Evolutionary conservation across 2,797 vertebrate species (phyloP), one percentile per base, ranked within the genome.

Genomic region (Tangara arthus): DNA sequence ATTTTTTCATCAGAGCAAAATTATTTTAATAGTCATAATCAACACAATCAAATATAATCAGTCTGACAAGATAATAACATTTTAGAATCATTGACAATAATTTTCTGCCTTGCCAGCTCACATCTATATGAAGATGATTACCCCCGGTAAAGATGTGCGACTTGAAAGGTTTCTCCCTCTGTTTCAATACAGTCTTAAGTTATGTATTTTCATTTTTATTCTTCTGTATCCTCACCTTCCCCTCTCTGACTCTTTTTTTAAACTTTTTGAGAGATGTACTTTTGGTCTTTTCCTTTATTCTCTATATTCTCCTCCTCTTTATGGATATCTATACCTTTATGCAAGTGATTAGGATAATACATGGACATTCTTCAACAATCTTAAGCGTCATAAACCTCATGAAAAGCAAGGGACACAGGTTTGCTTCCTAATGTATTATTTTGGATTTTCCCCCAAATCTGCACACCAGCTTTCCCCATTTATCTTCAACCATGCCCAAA

Each of bases 21-120:
- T 96, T 95, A 95, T 94, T 96, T 97, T 97, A 97, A 97, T 96
- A 96, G 79, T 87, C 89, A 92, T 96, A 97, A 97, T 97, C 95
- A 96, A 93, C 95, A 95, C 92, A 96, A 97, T 97, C 96, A 97
- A 95, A 94, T 94, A 95, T 96, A 97, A 97, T 97, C 92, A 96
- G 66, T 84, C 92, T 95, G 95, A 95, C 96, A 97, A 93, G 87
- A 68, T 95, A 94, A 96, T 95, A 87, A 95, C 81, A 94, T 94
- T 96, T 95, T 90, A 94, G 80, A 93, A 64, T 86, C 8, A 95
- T 71, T 96, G 96, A 84, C 68, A 96, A 89, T 91, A 86, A 94
- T 94, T 95, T 92, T 92, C 82, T 95, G 82, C 69, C 63, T 94
- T 93, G 49, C 76, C 55, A 92, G 72, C 55, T 96, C 81, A 89